phyloP scores from a whole-genome alignment of 2,888 invertebrate genomes.

The Leuctra nigra region DNA sequence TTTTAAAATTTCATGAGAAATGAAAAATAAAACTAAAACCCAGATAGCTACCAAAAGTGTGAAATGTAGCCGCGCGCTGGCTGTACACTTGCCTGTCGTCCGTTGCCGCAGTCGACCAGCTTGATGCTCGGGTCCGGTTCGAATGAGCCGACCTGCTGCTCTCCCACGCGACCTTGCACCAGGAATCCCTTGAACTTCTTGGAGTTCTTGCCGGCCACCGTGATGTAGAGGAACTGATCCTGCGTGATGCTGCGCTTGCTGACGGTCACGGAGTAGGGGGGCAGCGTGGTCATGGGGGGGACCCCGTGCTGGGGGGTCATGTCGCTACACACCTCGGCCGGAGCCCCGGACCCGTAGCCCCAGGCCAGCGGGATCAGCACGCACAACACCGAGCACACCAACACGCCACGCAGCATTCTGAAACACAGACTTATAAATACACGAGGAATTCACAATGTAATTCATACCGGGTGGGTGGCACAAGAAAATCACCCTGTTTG shows the following conservation, averaged over 20 bases:
- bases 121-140: constrained; percentile 8
- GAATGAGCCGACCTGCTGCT: constrained; percentile 22
- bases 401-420: not conserved
- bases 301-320: constrained; percentile 22
- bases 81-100: constrained; percentile 3
- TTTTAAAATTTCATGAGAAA: too few species aligned
- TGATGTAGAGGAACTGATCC: constrained; percentile 7
- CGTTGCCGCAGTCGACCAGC: constrained; percentile 18
- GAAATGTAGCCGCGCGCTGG: too few species aligned
- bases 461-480: too few species aligned
- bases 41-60: too few species aligned
- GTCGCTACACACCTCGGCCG: constrained; percentile 17
- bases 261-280: constrained; percentile 21
- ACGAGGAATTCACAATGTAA: too few species aligned
- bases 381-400: not conserved
- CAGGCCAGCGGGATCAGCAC: not conserved
- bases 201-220: constrained; percentile 12
- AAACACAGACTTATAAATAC: not conserved
- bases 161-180: constrained; percentile 24
- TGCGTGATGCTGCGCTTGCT: constrained; percentile 13
- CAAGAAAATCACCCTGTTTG: too few species aligned
- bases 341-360: constrained; percentile 21
- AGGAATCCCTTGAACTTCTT: constrained; percentile 23
- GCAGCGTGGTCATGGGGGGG: not conserved
- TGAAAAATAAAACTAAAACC: too few species aligned